Percentiles rank a stretch among this genome's conserved stretches.
Conservation (phyloP, 2,797 vertebrate species). For the Lindbergichthys nudifrons region DNA sequence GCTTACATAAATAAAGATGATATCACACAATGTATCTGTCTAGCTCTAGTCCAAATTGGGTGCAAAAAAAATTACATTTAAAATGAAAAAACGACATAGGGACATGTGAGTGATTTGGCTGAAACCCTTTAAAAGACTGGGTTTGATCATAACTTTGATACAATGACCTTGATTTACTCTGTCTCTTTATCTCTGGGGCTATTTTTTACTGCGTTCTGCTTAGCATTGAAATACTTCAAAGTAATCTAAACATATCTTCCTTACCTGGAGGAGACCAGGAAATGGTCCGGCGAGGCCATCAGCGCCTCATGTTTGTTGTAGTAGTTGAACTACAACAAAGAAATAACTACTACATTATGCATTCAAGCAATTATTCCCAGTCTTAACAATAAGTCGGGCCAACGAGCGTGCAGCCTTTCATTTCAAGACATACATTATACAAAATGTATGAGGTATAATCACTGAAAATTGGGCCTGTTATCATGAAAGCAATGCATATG, state of each 20-base stretch:
- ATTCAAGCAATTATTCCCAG: conserved; percentile 47
- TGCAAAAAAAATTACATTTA: background rate
- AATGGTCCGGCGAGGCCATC: conserved; percentile 41
- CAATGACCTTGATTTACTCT: conserved; percentile 17
- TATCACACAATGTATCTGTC: background rate
- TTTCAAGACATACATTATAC: conserved; percentile 27
- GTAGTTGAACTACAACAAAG: conserved; percentile 52
- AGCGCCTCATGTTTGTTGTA: conserved; percentile 38
- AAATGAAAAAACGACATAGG: background rate
- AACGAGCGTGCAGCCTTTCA: conserved; percentile 43
- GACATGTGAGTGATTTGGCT: conserved; percentile 3
- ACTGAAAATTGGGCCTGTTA: conserved; percentile 50
- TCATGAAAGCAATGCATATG: conserved; percentile 46
- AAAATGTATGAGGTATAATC: conserved; percentile 56
- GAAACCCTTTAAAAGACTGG: conserved; percentile 6
- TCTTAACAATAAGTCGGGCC: conserved; percentile 37
- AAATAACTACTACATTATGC: conserved; percentile 54
- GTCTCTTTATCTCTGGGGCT: background rate
- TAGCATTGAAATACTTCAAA: conserved; percentile 60
- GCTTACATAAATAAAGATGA: background rate
- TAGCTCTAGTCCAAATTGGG: background rate
- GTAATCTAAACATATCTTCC: conserved; percentile 55
- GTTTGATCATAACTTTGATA: conserved; percentile 15
- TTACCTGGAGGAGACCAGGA: conserved; percentile 45
- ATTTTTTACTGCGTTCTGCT: conserved; percentile 33